Evolutionary conservation across 2,888 invertebrate genomes (phyloP), one percentile per base, ranked within the genome.

Genomic region (Actias luna): DNA sequence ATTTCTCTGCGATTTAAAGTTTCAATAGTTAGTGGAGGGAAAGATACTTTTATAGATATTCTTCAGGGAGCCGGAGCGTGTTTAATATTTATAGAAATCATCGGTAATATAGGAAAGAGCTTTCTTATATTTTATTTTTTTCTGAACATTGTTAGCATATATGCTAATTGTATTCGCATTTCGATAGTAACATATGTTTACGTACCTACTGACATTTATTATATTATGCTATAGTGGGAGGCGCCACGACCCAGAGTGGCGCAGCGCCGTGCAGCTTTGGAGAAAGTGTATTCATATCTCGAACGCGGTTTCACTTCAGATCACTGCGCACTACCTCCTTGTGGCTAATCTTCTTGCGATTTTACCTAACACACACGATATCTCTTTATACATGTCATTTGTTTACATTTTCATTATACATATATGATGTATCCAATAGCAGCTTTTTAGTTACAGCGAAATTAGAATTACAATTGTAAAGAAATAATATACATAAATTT

Each of bases 261-360:
- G n/a, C n/a, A n/a, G n/a, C n/a, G n/a, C 87, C 78, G 71, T 74
- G 77, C 80, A 84, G 89, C 85, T 87, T 89, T 88, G 86, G 89
- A 82, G 90, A 90, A 89, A 90, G 89, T 89, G 76, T 76, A 69
- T 63, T 64, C 16, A 58, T 72, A 78, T 70, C 68, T 74, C 65
- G 76, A 73, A 74, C 70, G 72, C 74, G 79, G 87, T 85, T 87
- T 87, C 87, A 82, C 88, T 79, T 72, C 80, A 75, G 76, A 77
- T 79, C 75, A 77, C 65, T 67, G 70, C 42, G 39, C 33, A 39
- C 29, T 33, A 59, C 59, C 59, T 63, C 59, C 63, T 59, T 59
- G 52, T 52, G 69, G 69, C 71, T 77, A 76, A 80, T 80, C 78
- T 76, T 75, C 76, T 77, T 68, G 69, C 66, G 72, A 73, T 73